Conservation (phyloP, 2,113 vertebrate genomes). For the Pao palembangensis region DNA sequence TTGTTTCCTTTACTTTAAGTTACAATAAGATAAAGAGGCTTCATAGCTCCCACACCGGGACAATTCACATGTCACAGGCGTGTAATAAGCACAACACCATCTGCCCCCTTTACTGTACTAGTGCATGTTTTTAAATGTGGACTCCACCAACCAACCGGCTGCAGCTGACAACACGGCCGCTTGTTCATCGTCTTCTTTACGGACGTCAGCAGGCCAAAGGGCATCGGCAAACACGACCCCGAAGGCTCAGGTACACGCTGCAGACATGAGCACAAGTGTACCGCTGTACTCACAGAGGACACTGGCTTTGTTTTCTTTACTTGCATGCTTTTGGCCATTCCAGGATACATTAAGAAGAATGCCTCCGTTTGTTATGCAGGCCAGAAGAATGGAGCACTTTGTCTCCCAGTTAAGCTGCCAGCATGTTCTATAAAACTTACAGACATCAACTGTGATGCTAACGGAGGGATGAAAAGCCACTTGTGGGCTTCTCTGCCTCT, state of each 20-base stretch:
- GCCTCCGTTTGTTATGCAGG: constrained; percentile 35
- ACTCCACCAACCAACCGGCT: constrained; percentile 28
- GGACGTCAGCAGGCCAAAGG: constrained; percentile 33
- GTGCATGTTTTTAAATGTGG: constrained; percentile 23
- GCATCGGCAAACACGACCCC: constrained; percentile 29
- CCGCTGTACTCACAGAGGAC: constrained; percentile 32
- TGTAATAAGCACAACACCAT: too few relatives aligned
- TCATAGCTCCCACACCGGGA: too few relatives aligned
- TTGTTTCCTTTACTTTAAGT: too few relatives aligned
- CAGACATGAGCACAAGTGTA: constrained; percentile 42
- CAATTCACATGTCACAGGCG: too few relatives aligned
- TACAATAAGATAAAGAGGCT: too few relatives aligned
- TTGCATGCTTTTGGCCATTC: constrained; percentile 49
- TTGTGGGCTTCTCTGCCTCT: constrained; percentile 24
- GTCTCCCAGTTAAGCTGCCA: constrained; percentile 54
- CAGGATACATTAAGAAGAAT: constrained; percentile 56
- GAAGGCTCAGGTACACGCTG: constrained; percentile 16
- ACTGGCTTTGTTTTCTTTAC: constrained; percentile 41
- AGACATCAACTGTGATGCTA: constrained; percentile 45
- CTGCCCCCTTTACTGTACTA: neutral
- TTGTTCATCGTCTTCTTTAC: constrained; percentile 46
- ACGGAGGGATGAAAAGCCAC: constrained; percentile 7
- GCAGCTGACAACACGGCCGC: constrained; percentile 47
- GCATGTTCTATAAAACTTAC: constrained; percentile 33
- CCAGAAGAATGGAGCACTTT: constrained; percentile 60